Base-by-base conservation (phyloP, 2,888 invertebrate species). In the Agrochola lota region DNA sequence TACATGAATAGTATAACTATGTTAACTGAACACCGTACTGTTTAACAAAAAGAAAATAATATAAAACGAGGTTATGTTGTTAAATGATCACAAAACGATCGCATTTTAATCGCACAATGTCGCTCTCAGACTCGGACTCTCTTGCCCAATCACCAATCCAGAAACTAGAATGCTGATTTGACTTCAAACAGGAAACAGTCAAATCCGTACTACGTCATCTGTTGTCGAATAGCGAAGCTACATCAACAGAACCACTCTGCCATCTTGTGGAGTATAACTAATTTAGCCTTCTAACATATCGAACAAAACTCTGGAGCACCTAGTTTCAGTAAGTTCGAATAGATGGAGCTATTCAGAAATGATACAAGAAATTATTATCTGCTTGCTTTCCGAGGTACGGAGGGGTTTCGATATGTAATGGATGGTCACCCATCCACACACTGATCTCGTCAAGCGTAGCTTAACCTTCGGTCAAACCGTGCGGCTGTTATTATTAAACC, bases 221-320 rank as follows among this genome's bases (percentile, higher is more conserved):
- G 67, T 78, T 74, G 62, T 35, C 49, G 49, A 71, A 64, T 86
- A 87, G 87, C 80, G 8, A 40, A 55, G 83, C 62, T 78, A 72
- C 40, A 26, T 74, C 59, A 52, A 52, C 7, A 20, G 30, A 20
- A 43, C n/a, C 12, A 49, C 26, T 68, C 60, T 71, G 85, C 77
- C 83, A 85, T 80, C 85, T 85, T 26, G 66, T 60, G 62, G 43
- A 60, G 12, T 23, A 46, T 62, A 49, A 30, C 40, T 11, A 26
- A 62, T 35, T 0, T 30, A 3, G 57, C 11, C 3, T 15, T 52
- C 15, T 20, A 11, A 15, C 40, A 1, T 35, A 71, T 67, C 46
- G 46, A 80, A 49, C 4, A 55, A 26, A 40, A 35, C 20, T 62
- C 2, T 20, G 12, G 30, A 2, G 66, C 35, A 63, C 62, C n/a